Percentiles rank a stretch among this genome's conserved stretches.
phyloP scores from a whole-genome alignment of 1,140 invertebrate genomes.

The Nasonia longicornis region DNA sequence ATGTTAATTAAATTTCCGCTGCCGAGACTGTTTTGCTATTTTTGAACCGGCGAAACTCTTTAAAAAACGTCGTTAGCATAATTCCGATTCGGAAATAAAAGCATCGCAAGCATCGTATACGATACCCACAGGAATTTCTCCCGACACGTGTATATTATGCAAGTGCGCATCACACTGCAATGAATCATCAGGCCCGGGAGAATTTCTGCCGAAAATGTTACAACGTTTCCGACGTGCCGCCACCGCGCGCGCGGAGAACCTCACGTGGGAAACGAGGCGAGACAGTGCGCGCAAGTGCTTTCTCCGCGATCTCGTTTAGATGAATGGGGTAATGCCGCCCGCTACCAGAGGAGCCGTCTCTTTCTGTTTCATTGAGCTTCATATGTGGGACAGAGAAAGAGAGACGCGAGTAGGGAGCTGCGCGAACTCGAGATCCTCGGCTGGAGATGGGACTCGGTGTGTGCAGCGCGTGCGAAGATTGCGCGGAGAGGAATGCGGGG shows the following conservation, averaged over 20 bases:
- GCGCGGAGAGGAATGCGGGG: background rate
- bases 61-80: too few relatives aligned
- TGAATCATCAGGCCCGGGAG: constrained; percentile 17
- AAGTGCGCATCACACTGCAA: background rate
- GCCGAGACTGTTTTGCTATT: background rate
- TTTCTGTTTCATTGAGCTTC: constrained; percentile 29
- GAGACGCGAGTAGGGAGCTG: background rate
- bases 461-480: background rate
- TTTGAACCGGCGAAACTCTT: too few relatives aligned
- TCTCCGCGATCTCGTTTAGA: constrained; percentile 38
- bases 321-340: constrained; percentile 32
- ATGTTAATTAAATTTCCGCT: background rate
- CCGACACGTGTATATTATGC: too few relatives aligned
- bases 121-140: too few relatives aligned
- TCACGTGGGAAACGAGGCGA: constrained; percentile 3
- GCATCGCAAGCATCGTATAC: too few relatives aligned
- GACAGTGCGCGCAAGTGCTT: background rate
- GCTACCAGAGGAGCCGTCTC: constrained; percentile 22
- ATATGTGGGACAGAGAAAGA: too few relatives aligned
- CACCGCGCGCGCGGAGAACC: background rate
- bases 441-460: too few relatives aligned
- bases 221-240: background rate
- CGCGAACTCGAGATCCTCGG: background rate
- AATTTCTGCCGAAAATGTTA: constrained; percentile 22
- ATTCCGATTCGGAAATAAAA: too few relatives aligned